Base-by-base conservation (phyloP, 2,113 vertebrate species). In the Terrapene triunguis region DNA sequence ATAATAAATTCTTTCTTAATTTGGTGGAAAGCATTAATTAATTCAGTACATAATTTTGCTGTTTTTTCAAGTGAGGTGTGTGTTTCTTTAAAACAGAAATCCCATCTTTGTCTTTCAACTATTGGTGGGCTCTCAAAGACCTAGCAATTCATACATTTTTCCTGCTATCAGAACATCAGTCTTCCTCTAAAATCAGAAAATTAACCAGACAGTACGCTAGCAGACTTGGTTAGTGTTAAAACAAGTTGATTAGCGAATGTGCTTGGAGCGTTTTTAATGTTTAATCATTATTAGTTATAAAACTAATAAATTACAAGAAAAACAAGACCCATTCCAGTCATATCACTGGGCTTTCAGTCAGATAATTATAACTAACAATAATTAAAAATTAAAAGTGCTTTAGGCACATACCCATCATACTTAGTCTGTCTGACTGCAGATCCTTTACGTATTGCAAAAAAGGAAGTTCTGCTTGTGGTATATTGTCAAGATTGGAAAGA, bases 311-410 rank as follows among this genome's bases (percentile, higher is more conserved):
- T 98, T 97, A 93, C 57, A 82, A 95, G 96, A 92, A 96, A 91
- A 59, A 92, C 92, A 97, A 96, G 96, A 97, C 96, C 94, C 89
- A 95, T 95, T 97, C 94, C 96, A 97, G 78, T 95, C 96, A 94
- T 97, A 96, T 97, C 95, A 89, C 90, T 80, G 96, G 83, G 91
- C 53, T 98, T 96, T 97, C 98, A 94, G 90, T 97, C 96, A 96
- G 98, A 98, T 98, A 98, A 98, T 98, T 98, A 98, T 97, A 98
- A 98, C 97, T 98, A 98, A 98, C 97, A 98, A 98, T 98, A 98
- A 98, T 98, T 98, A 98, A 98, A 98, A 97, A 97, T 97, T 97
- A 95, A 96, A 98, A 98, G 97, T 95, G 98, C 98, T 98, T 93
- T 98, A 98, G 98, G 98, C 98, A 98, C 94, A 97, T 96, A 96